Conservation (phyloP, 2,888 invertebrate species). For the Cryptophagus acutangulus region DNA sequence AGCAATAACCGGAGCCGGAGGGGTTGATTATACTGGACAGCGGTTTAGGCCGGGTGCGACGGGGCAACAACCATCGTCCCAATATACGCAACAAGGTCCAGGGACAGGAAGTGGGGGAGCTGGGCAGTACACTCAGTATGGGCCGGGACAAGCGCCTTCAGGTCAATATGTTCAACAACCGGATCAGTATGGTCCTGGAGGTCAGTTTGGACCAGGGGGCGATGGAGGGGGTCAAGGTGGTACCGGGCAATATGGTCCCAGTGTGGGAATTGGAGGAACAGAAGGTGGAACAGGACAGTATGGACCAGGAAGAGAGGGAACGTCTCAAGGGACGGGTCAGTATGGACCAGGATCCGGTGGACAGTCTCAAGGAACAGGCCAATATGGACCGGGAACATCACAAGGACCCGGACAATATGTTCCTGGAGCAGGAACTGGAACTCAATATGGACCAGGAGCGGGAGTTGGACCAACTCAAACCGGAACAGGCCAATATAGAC, state of each 20-base stretch:
- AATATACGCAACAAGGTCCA: conserved; percentile 4
- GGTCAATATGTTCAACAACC: not conserved
- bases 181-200: not conserved
- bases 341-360: conserved; percentile 5
- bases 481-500: not conserved
- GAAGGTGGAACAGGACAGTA: not conserved
- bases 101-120: not conserved
- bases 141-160: too few species aligned
- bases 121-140: too few species aligned
- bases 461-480: not conserved
- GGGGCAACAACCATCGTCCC: not conserved
- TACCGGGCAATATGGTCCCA: conserved; percentile 10
- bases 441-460: conserved; percentile 5
- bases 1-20: too few species aligned
- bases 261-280: not conserved
- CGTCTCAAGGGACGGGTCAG: conserved; percentile 4
- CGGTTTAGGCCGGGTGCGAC: too few species aligned
- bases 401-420: not conserved
- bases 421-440: not conserved
- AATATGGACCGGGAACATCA: conserved; percentile 2
- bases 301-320: conserved; percentile 7
- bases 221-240: conserved; percentile 6
- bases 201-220: conserved; percentile 6
- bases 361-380: not conserved
- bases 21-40: too few species aligned